These are phyloP conservation scores for Thaumetopoea pityocampa DNA, from an alignment of 1,140 invertebrate genomes.

Conservation along the genomic window DNA sequence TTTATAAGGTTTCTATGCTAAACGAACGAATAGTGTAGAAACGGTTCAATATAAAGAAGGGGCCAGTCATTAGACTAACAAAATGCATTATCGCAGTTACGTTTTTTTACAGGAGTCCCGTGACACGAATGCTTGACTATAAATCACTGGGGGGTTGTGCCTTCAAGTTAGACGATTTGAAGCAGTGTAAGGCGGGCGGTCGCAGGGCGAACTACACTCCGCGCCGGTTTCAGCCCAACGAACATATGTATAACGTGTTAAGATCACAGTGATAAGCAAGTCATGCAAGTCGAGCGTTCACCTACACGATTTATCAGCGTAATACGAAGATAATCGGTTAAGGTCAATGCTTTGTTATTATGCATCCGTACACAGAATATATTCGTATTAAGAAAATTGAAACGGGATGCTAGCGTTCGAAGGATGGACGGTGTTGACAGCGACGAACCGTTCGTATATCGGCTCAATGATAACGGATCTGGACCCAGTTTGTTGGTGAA, in stretches of 20 bases:
- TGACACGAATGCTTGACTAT: conserved; percentile 56
- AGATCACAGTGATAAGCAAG: conserved; percentile 29
- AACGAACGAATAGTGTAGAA: no score
- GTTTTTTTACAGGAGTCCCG: conserved; percentile 43
- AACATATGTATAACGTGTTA: conserved; percentile 28
- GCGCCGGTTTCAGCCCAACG: conserved; percentile 6
- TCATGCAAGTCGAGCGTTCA: conserved; percentile 38
- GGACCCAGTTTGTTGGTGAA: conserved; percentile 85
- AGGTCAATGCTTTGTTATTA: conserved; percentile 6
- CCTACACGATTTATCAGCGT: conserved; percentile 17
- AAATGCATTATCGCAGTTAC: conserved; percentile 51
- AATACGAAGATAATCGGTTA: conserved; percentile 8
- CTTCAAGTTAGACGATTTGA: conserved; percentile 30
- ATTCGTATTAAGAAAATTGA: conserved; percentile 5
- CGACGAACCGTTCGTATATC: conserved; percentile 83
- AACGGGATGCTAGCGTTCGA: conserved; percentile 10
- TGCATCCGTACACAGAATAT: not conserved
- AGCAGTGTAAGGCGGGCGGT: conserved; percentile 49
- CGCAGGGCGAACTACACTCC: conserved; percentile 26
- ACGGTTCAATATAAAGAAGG: conserved; percentile 18
- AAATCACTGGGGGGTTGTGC: conserved; percentile 49
- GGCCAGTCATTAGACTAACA: conserved; percentile 26
- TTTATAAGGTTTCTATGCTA: conserved; percentile 11
- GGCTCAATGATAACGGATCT: conserved; percentile 84
- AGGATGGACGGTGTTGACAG: conserved; percentile 21